Evolutionary conservation across 92 coral and sea anemone genomes (phyloP).

Genomic region (Actinostola sp.): DNA sequence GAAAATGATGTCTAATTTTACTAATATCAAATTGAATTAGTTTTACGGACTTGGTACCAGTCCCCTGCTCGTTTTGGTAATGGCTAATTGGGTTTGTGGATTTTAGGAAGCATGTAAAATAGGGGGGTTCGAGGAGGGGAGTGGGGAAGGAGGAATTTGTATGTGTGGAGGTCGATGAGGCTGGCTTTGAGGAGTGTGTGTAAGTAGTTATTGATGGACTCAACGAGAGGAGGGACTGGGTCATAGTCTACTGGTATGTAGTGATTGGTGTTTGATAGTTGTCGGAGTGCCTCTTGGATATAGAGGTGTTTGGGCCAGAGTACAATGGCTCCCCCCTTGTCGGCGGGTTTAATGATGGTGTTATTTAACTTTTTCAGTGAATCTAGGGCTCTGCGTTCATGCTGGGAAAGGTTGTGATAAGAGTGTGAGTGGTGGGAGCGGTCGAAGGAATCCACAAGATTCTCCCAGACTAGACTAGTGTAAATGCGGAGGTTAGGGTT

Average conservation of each 20-base stretch:
- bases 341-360: not conserved
- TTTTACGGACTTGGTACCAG: no score
- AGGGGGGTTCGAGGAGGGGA: constrained; percentile 22
- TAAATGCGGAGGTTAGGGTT: not conserved
- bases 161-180: constrained; percentile 15
- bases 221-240: not conserved
- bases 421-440: not conserved
- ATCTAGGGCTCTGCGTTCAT: not conserved
- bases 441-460: not conserved
- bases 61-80: no score
- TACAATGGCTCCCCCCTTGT: not conserved
- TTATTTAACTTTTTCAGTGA: not conserved
- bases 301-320: not conserved
- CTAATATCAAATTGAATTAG: no score
- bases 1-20: no score
- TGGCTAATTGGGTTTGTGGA: constrained; percentile 45
- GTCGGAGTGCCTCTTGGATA: not conserved
- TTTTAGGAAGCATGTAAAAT: constrained; percentile 48
- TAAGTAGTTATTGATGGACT: not conserved
- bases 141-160: constrained; percentile 1
- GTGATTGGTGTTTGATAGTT: not conserved
- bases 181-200: not conserved
- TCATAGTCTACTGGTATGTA: not conserved
- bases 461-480: not conserved
- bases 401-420: not conserved